Evolutionary conservation across 2,888 invertebrate species (phyloP).

Genomic region (Tethea ocularis): DNA sequence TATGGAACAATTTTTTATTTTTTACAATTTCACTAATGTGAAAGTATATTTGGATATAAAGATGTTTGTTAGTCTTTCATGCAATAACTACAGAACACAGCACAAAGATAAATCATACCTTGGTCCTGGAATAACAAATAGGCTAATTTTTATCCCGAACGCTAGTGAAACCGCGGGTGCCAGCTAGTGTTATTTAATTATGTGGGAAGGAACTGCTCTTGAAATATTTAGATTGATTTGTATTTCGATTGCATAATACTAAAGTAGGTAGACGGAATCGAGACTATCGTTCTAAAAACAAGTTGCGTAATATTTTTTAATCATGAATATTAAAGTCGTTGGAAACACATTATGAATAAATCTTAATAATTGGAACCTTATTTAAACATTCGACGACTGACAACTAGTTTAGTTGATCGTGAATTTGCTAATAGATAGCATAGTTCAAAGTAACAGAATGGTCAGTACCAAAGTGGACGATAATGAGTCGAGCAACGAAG

Average conservation of each 20-base stretch:
- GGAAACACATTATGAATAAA: constrained; percentile 58
- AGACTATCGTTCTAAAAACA: constrained; percentile 35
- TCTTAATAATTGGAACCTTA: constrained; percentile 44
- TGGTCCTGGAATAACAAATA: no score
- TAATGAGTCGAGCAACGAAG: constrained; percentile 6
- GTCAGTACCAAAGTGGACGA: neutral
- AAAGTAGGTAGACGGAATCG: constrained; percentile 38
- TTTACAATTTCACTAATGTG: neutral
- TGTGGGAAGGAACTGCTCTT: neutral
- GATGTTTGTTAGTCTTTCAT: no score
- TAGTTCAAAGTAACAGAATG: neutral
- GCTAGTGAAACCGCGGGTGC: no score
- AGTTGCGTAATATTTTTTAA: constrained; percentile 52
- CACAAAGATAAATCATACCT: no score
- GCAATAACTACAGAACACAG: no score
- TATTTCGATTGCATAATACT: constrained; percentile 37
- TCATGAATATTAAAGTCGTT: constrained; percentile 63
- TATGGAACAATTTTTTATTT: no score
- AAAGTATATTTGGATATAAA: no score
- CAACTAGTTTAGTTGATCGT: constrained; percentile 53
- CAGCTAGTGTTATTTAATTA: neutral
- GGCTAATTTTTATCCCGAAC: no score
- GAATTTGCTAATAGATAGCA: constrained; percentile 24
- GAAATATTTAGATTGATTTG: constrained; percentile 31
- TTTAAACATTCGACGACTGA: constrained; percentile 53